These are phyloP conservation scores for Sebastes kiyomatsui DNA, from an alignment of 2,797 vertebrate species.

Conservation along the genomic window DNA sequence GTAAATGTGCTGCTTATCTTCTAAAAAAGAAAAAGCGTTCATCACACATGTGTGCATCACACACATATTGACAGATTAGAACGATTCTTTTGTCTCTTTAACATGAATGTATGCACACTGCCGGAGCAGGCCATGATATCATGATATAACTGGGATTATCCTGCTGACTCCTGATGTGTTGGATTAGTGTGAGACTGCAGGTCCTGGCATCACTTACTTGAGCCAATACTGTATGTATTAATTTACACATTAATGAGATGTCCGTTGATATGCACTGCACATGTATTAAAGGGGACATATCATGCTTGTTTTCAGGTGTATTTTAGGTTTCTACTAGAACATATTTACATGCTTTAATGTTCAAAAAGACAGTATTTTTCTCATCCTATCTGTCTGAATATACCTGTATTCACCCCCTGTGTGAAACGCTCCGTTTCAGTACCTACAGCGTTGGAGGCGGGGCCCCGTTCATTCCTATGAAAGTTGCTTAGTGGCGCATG, in stretches of 20 bases:
- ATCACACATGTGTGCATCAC: not conserved
- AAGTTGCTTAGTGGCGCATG: too few species aligned
- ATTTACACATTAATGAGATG: constrained; percentile 37
- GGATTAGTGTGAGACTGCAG: not conserved
- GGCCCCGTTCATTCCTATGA: too few species aligned
- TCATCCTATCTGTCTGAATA: too few species aligned
- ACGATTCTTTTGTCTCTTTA: not conserved
- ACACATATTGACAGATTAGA: not conserved
- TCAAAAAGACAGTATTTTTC: too few species aligned
- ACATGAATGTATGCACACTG: not conserved
- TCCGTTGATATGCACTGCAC: not conserved
- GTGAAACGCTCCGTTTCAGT: accelerated
- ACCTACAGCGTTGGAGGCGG: too few species aligned
- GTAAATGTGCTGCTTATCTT: constrained; percentile 1
- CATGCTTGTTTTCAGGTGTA: too few species aligned
- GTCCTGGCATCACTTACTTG: not conserved
- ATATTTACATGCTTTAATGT: too few species aligned
- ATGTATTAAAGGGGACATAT: not conserved
- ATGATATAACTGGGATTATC: not conserved
- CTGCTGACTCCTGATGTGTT: constrained; percentile 9
- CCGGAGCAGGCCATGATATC: not conserved
- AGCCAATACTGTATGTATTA: constrained; percentile 5
- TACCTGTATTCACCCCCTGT: too few species aligned
- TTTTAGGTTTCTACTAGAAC: too few species aligned
- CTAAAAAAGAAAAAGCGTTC: not conserved